phyloP scores from a whole-genome alignment of 2,113 vertebrate species.

The Scartelaos histophorus region DNA sequence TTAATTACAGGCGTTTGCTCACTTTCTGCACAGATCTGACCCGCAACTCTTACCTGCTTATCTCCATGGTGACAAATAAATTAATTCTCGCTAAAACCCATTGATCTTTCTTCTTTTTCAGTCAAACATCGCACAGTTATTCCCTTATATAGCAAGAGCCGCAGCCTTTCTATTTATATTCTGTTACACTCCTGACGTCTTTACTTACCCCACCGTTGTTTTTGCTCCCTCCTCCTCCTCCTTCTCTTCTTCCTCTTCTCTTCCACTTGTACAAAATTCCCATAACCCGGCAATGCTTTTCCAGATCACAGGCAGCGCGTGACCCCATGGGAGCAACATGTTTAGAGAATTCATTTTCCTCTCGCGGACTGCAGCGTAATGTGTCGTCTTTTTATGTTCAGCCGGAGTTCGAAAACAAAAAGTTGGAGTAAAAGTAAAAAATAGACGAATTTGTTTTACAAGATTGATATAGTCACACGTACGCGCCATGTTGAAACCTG shows the following conservation, averaged over 20 bases:
- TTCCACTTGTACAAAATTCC: constrained; percentile 63
- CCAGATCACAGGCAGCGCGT: constrained; percentile 57
- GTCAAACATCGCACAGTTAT: constrained; percentile 52
- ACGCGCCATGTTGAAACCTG: too few relatives aligned
- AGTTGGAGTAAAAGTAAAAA: not conserved
- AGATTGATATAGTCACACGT: not conserved
- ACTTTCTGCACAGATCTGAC: too few relatives aligned
- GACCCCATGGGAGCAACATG: constrained; percentile 57
- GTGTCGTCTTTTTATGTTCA: constrained; percentile 38
- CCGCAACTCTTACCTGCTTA: too few relatives aligned
- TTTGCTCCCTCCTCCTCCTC: constrained; percentile 9
- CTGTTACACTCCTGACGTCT: constrained; percentile 62
- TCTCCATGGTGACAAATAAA: too few relatives aligned
- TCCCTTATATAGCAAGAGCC: constrained; percentile 77
- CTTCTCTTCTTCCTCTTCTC: constrained; percentile 27
- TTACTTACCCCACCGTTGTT: constrained; percentile 47
- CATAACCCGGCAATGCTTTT: constrained; percentile 64
- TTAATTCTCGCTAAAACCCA: constrained; percentile 51
- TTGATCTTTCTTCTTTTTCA: constrained; percentile 43
- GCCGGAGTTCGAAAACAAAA: constrained; percentile 22
- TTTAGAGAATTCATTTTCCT: constrained; percentile 51
- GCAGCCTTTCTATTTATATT: constrained; percentile 75
- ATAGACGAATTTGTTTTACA: not conserved
- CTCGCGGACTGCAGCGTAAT: constrained; percentile 16
- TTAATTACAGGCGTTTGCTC: too few relatives aligned